Evolutionary conservation across 2,888 invertebrate genomes (phyloP).

Genomic region (Ypsolopha sequella): DNA sequence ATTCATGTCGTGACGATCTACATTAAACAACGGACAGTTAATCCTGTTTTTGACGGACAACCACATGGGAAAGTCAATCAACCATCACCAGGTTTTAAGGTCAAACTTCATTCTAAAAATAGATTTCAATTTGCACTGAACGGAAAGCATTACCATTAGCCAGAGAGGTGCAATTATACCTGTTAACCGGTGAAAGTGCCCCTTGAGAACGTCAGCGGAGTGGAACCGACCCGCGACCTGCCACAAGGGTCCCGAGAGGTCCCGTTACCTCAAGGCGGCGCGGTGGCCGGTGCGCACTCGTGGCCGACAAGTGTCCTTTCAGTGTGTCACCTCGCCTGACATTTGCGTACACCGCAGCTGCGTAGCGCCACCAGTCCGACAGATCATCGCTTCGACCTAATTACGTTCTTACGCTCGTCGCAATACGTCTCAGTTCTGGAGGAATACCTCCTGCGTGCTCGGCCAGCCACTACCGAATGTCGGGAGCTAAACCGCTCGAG

Average conservation of each 20-base stretch:
- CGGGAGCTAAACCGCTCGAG: too few relatives aligned
- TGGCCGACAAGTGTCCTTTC: slow-evolving; percentile 6
- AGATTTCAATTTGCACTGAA: neutral
- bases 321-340: slow-evolving; percentile 11
- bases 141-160: neutral
- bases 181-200: neutral
- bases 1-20: too few relatives aligned
- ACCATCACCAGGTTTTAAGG: neutral
- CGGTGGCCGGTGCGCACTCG: too few relatives aligned
- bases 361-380: neutral
- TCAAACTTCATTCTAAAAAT: neutral
- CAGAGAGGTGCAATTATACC: neutral
- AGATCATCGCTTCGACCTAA: neutral
- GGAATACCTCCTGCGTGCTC: too few relatives aligned
- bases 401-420: too few relatives aligned
- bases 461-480: too few relatives aligned
- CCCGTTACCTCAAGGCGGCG: too few relatives aligned
- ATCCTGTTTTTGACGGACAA: too few relatives aligned
- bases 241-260: slow-evolving; percentile 7
- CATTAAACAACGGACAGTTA: too few relatives aligned
- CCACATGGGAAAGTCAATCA: neutral
- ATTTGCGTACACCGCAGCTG: slow-evolving; percentile 5
- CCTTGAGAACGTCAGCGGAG: neutral
- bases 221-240: neutral
- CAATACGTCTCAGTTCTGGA: too few relatives aligned